A percentile compares a stretch with the other conserved stretches of the same genome.
phyloP scores from a whole-genome alignment of 2,113 vertebrate genomes.

The Rafetus swinhoei region DNA sequence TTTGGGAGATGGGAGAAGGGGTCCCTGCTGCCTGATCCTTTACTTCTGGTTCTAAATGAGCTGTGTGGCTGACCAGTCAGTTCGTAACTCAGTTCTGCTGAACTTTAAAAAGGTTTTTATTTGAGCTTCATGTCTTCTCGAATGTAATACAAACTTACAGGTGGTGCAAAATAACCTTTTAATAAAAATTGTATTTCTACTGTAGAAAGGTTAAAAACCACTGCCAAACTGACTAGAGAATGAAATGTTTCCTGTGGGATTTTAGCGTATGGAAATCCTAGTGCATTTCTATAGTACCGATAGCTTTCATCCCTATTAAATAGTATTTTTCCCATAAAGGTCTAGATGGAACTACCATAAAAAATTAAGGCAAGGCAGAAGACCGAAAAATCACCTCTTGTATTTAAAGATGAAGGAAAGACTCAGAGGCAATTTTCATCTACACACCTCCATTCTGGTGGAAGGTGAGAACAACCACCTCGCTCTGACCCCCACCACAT shows the following conservation, averaged over 20 bases:
- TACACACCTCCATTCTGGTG: background rate
- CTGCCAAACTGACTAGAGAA: background rate
- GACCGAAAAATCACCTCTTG: background rate
- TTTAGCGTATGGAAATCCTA: background rate
- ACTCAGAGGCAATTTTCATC: rapidly evolving
- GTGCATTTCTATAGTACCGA: background rate
- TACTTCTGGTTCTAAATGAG: too few relatives aligned
- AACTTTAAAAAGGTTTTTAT: too few relatives aligned
- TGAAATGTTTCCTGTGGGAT: background rate
- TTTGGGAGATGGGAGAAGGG: too few relatives aligned
- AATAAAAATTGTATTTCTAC: background rate
- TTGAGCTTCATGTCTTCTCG: background rate
- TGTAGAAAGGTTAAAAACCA: background rate
- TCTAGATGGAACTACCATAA: rapidly evolving
- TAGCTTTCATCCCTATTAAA: background rate
- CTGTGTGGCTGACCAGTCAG: too few relatives aligned
- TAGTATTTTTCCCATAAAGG: background rate
- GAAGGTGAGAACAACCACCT: background rate
- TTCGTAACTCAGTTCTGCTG: too few relatives aligned
- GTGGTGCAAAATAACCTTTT: background rate
- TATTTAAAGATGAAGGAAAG: background rate
- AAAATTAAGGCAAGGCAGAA: background rate
- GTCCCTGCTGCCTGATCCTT: too few relatives aligned
- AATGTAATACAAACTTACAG: background rate
- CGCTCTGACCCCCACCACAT: too few relatives aligned